Conservation (phyloP, 2,888 invertebrate genomes). For the Allophyes oxyacanthae region DNA sequence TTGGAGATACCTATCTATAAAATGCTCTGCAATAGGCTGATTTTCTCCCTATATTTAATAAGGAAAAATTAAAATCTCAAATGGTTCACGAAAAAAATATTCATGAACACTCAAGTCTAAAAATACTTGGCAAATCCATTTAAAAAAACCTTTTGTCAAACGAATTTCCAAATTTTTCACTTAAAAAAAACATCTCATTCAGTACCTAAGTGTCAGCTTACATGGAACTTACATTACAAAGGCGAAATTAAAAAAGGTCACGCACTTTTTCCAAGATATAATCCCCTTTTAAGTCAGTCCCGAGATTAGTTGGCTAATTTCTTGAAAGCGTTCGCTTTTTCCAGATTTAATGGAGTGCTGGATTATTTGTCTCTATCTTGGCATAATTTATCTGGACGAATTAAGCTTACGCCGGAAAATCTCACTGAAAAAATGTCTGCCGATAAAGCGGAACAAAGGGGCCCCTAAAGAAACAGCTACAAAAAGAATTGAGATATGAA, state of each 20-base stretch:
- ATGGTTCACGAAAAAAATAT: no score
- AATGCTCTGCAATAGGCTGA: no score
- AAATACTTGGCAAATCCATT: no score
- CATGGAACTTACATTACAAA: slow-evolving; percentile 46
- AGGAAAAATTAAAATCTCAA: no score
- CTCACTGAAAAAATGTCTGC: slow-evolving; percentile 69
- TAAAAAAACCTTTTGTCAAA: no score
- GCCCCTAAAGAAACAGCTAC: slow-evolving; percentile 63
- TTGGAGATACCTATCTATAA: no score
- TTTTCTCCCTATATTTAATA: no score
- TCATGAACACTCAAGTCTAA: no score
- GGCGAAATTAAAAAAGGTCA: slow-evolving; percentile 63
- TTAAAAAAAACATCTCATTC: slow-evolving; percentile 14
- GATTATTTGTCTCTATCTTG: slow-evolving; percentile 72
- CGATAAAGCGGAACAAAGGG: slow-evolving; percentile 72
- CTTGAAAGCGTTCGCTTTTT: slow-evolving; percentile 82
- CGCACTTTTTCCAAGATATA: slow-evolving; percentile 60
- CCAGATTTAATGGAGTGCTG: slow-evolving; percentile 81
- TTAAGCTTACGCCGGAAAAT: slow-evolving; percentile 70
- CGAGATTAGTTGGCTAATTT: slow-evolving; percentile 82
- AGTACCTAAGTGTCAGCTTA: slow-evolving; percentile 44
- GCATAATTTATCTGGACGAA: slow-evolving; percentile 80
- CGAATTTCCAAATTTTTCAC: no score
- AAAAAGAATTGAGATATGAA: slow-evolving; percentile 74
- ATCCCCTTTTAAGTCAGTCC: slow-evolving; percentile 71